phyloP scores from a whole-genome alignment of 2,797 vertebrate genomes.

The Dendrocincla fuliginosa region DNA sequence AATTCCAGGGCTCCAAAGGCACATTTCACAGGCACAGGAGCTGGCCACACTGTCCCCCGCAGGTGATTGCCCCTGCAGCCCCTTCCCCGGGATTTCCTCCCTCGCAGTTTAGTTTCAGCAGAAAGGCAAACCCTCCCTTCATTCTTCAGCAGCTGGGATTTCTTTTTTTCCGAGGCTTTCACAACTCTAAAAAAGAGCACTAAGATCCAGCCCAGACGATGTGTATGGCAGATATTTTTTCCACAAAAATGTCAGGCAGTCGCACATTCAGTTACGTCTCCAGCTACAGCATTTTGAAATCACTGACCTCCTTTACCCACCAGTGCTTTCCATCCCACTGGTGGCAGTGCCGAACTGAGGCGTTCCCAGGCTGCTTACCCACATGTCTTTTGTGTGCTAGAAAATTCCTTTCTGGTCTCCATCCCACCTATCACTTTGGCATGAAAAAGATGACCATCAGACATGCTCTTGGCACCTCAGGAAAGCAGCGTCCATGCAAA shows the following conservation, averaged over 20 bases:
- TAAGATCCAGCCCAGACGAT: conserved; percentile 53
- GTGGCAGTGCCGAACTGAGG: neutral
- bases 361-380: neutral
- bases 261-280: neutral
- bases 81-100: conserved; percentile 64
- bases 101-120: conserved; percentile 37
- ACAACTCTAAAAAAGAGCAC: conserved; percentile 26
- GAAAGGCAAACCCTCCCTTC: conserved; percentile 30
- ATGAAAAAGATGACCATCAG: neutral
- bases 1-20: conserved; percentile 71
- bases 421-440: neutral
- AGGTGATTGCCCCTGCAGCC: conserved; percentile 57
- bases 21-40: conserved; percentile 42
- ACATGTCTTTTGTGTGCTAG: neutral
- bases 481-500: neutral
- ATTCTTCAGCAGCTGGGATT: neutral
- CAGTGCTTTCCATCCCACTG: neutral
- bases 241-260: conserved; percentile 50
- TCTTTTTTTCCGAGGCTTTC: conserved; percentile 13
- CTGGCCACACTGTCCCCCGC: conserved; percentile 43
- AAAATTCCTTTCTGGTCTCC: conserved; percentile 6
- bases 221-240: conserved; percentile 45
- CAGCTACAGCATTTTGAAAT: neutral
- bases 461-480: conserved; percentile 20
- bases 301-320: neutral